Conservation (phyloP, 2,888 invertebrate genomes). For the Anoncus sp. region DNA sequence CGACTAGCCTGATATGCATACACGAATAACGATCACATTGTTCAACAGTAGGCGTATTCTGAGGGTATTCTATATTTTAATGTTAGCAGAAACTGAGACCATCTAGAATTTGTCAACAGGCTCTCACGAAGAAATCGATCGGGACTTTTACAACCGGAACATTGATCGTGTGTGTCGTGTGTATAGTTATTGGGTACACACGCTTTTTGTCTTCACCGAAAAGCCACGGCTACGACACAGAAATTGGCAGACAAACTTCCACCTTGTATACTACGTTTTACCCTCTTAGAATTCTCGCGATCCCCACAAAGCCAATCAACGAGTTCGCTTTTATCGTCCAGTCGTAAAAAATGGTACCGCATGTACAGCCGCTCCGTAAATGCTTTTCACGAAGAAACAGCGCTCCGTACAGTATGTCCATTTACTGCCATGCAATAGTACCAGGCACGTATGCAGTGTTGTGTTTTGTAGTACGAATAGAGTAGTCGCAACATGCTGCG, state of each 20-base stretch:
- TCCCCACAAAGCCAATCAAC: slow-evolving; percentile 58
- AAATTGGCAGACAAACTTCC: slow-evolving; percentile 28
- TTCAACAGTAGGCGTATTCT: neutral
- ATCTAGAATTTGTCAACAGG: slow-evolving; percentile 16
- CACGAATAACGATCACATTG: neutral
- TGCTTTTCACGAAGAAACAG: slow-evolving; percentile 36
- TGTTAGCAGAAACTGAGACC: slow-evolving; percentile 27
- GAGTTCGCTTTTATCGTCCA: slow-evolving; percentile 51
- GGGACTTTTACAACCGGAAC: slow-evolving; percentile 55
- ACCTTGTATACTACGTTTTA: slow-evolving; percentile 16
- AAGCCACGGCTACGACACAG: slow-evolving; percentile 30
- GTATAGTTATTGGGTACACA: slow-evolving; percentile 7
- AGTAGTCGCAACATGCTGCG: slow-evolving; percentile 10
- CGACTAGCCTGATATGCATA: slow-evolving; percentile 11
- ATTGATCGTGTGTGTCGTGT: slow-evolving; percentile 16
- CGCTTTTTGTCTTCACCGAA: slow-evolving; percentile 44
- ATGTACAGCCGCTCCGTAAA: slow-evolving; percentile 10
- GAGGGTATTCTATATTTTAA: slow-evolving; percentile 22
- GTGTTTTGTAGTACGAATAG: slow-evolving; percentile 24
- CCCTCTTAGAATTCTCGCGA: slow-evolving; percentile 30
- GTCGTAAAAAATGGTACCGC: slow-evolving; percentile 54
- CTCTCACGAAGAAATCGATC: slow-evolving; percentile 54
- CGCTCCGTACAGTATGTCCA: neutral
- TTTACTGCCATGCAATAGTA: slow-evolving; percentile 12
- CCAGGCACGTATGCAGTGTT: slow-evolving; percentile 13